phyloP scores from a whole-genome alignment of 2,888 invertebrate genomes.

The Augochlorella aurata region DNA sequence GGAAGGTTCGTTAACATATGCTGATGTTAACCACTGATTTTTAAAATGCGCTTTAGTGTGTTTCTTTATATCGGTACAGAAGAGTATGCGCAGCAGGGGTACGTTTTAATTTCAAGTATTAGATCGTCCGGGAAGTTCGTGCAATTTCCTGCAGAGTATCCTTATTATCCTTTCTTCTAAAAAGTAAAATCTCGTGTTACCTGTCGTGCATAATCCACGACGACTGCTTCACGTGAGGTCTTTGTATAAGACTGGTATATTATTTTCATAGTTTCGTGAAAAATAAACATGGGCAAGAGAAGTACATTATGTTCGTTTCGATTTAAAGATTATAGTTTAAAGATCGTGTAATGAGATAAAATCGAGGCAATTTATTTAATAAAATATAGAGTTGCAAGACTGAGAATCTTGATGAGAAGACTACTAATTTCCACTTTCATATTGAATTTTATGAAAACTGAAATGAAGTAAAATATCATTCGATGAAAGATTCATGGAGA shows the following conservation, averaged over 20 bases:
- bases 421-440: no score
- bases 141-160: not conserved
- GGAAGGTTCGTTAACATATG: no score
- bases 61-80: not conserved
- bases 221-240: no score
- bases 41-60: no score
- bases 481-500: no score
- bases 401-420: no score
- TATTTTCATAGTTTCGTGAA: not conserved
- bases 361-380: not conserved
- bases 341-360: not conserved
- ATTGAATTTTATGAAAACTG: no score
- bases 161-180: not conserved
- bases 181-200: not conserved
- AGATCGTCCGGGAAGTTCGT: not conserved
- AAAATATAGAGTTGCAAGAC: not conserved
- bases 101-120: not conserved
- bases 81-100: no score
- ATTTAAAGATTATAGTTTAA: not conserved
- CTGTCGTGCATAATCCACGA: not conserved
- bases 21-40: no score
- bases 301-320: not conserved
- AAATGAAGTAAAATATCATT: no score
- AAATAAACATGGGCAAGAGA: not conserved
- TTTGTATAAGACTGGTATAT: no score